Percentiles rank a stretch among this genome's conserved stretches.
Conservation (phyloP, 2,888 invertebrate genomes). For the Harmothoe impar region DNA sequence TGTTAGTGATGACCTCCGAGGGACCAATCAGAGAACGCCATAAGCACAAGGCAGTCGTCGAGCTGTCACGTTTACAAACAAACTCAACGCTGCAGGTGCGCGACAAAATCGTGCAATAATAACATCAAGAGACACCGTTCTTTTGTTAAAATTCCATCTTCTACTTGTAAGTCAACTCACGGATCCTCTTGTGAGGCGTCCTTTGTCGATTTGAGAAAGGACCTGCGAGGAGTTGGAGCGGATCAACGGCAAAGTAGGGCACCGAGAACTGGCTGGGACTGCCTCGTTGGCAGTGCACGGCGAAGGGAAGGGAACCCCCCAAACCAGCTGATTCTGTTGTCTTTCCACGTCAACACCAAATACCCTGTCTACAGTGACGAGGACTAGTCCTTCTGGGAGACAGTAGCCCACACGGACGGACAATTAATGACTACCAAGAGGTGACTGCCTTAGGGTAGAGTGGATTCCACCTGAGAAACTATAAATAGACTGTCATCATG, state of each 20-base stretch:
- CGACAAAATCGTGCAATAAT: neutral
- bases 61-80: conserved; percentile 42
- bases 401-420: neutral
- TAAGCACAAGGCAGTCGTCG: neutral
- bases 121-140: neutral
- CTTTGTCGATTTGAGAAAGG: neutral
- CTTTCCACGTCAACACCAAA: conserved; percentile 3
- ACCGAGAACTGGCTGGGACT: neutral
- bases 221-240: neutral
- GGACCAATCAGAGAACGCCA: too few species aligned
- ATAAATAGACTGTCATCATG: neutral
- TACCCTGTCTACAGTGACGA: too few species aligned
- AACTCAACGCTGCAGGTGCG: neutral
- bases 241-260: neutral
- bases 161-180: neutral
- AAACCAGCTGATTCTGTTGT: neutral
- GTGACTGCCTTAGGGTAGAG: neutral
- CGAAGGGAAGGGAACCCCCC: neutral
- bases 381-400: neutral
- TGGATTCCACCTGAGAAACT: neutral
- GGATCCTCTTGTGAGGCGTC: neutral
- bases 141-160: neutral
- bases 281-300: conserved; percentile 41
- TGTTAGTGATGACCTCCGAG: too few species aligned
- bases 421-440: neutral